Base-by-base conservation (phyloP, 2,888 invertebrate genomes). In the Stenoptilia bipunctidactyla region DNA sequence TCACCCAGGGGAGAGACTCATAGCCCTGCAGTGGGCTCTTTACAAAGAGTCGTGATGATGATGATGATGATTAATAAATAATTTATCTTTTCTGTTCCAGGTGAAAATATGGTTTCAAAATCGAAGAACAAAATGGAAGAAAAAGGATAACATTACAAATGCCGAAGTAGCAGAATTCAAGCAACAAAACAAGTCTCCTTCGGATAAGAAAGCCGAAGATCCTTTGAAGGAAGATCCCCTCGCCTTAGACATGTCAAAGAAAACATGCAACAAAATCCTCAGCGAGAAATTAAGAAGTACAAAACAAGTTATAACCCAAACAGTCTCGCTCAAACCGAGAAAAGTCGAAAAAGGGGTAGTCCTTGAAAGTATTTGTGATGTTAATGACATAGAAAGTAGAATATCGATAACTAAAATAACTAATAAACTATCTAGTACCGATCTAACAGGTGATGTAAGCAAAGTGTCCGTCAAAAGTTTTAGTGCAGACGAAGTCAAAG, bases 41-140 rank as follows among this genome's bases (percentile, higher is more conserved):
- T n/a, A n/a, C n/a, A n/a, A n/a, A n/a, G n/a, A n/a, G n/a, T n/a
- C n/a, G n/a, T n/a, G n/a, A n/a, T n/a, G n/a, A n/a, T n/a, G n/a
- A n/a, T n/a, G n/a, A n/a, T n/a, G n/a, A n/a, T n/a, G n/a, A n/a
- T n/a, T n/a, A n/a, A n/a, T n/a, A n/a, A n/a, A n/a, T n/a, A n/a
- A n/a, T n/a, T n/a, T n/a, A n/a, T n/a, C 30, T 52, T 59, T 49
- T 55, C 45, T 48, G 59, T 87, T 88, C 30, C 88, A 94, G 93
- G 93, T 94, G 56, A 94, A 94, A 80, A 94, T 94, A 51, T 94
- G 94, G 94, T 94, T 94, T 71, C 94, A 94, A 79, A 94, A 94
- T 67, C 87, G 94, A 53, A 72, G 85, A 68, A 85, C 85, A 41
- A 85, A 85, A 55, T 85, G 96, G 71, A 97, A 96, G 83, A 96